Percentiles rank a stretch among this genome's conserved stretches.
Evolutionary conservation across 2,888 invertebrate species (phyloP).

Genomic region (Dicranocentrus wangi): DNA sequence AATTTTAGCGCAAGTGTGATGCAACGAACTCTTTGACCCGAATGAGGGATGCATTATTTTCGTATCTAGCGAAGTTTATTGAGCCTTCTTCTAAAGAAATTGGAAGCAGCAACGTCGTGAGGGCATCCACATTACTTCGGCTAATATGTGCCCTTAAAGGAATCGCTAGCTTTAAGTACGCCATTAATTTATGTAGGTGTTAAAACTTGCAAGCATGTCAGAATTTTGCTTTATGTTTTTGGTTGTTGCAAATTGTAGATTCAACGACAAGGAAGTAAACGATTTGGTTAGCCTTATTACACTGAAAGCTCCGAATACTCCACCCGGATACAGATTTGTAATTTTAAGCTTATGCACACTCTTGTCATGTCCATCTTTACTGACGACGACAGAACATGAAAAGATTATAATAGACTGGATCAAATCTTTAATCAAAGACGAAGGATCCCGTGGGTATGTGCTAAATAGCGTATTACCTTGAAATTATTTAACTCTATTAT

Average conservation of each 20-base stretch:
- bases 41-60: conserved; percentile 70
- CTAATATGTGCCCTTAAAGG: conserved; percentile 94
- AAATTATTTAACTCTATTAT: neutral
- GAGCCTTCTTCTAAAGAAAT: conserved; percentile 50
- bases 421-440: conserved; percentile 92
- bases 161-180: conserved; percentile 91
- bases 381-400: conserved; percentile 85
- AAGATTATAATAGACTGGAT: conserved; percentile 93
- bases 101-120: conserved; percentile 77
- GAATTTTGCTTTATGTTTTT: neutral
- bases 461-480: conserved; percentile 7
- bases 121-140: conserved; percentile 91
- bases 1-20: conserved; percentile 68
- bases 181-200: conserved; percentile 53
- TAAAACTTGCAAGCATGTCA: no score
- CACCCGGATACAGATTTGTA: conserved; percentile 93
- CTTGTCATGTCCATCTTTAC: conserved; percentile 92
- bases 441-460: conserved; percentile 82
- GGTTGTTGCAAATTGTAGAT: conserved; percentile 76
- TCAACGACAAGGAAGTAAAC: conserved; percentile 92
- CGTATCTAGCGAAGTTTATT: conserved; percentile 63
- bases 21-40: conserved; percentile 64
- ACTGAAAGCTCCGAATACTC: conserved; percentile 90
- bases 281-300: conserved; percentile 89
- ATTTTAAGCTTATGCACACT: conserved; percentile 95